Base-by-base conservation (phyloP, 1,140 invertebrate genomes). In the Ganaspis sp. region DNA sequence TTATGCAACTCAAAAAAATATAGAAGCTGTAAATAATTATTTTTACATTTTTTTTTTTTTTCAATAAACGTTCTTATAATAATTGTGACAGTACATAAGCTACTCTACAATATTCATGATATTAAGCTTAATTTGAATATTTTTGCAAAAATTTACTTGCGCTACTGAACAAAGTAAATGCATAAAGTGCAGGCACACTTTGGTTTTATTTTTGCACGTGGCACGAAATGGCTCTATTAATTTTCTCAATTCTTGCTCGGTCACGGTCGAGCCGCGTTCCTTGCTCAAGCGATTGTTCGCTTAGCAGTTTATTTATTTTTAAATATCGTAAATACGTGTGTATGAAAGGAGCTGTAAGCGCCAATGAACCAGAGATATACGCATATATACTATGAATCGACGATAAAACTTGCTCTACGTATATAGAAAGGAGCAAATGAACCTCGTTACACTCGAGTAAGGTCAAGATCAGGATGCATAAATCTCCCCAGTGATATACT, bases 171-270 rank as follows among this genome's bases (percentile, higher is more conserved):
- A 9, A 23, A 21, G 23, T 54, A 58, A 58, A 26, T 49, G 9
- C 42, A 49, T 23, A 58, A 23, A 58, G 11, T 58, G 53, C 21
- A 58, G 9, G 23, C 21, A 21, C 19, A 58, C 19, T 23, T 26
- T 58, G 4, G 19, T 58, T 58, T 58, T 58, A 58, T 23, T 58
- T 58, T 58, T 12, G 19, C 53, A 4, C 53, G 19, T 58, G 53
- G 53, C 53, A 58, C 19, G 53, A 58, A 58, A 58, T 58, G 53
- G 53, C 53, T 58, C 53, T 58, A 58, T 58, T 58, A 58, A 58
- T 58, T 58, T 58, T 12, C 53, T 23, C 53, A 26, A 58, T 58
- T 58, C 53, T 58, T 58, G 53, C 53, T 58, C 53, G 53, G 53
- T 58, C 53, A 58, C 53, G 53, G 53, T 58, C 53, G 53, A 58